Evolutionary conservation across 1,140 invertebrate species (phyloP).

Genomic region (Zaprionus inermis): DNA sequence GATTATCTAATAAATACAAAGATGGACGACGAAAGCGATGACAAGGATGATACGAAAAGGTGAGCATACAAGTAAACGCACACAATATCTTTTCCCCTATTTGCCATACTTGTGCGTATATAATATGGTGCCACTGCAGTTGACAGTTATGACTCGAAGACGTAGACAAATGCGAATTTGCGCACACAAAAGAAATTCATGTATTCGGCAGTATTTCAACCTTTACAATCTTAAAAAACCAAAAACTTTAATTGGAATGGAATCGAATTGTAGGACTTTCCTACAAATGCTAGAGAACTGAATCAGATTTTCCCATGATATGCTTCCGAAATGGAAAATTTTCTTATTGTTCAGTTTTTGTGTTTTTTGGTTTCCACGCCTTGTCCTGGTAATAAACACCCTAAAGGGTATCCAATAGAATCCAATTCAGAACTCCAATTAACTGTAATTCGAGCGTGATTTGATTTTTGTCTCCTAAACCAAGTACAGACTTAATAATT

Average conservation of each 20-base stretch:
- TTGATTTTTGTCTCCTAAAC: constrained; percentile 20
- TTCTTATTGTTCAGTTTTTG: too few relatives aligned
- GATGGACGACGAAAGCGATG: constrained; percentile 89
- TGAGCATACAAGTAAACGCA: constrained; percentile 69
- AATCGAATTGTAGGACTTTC: neutral
- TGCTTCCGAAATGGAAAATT: neutral
- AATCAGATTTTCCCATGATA: too few relatives aligned
- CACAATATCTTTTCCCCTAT: neutral
- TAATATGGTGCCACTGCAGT: constrained; percentile 33
- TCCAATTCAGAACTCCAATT: constrained; percentile 34
- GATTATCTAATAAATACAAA: constrained; percentile 69
- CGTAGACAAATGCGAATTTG: constrained; percentile 30
- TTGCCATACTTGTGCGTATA: constrained; percentile 5
- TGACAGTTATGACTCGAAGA: constrained; percentile 52
- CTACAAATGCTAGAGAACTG: neutral
- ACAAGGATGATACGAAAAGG: constrained; percentile 89
- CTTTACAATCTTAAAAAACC: constrained; percentile 5
- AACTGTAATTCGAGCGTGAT: constrained; percentile 40
- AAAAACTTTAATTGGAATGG: neutral
- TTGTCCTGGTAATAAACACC: constrained; percentile 13
- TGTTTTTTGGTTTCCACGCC: neutral
- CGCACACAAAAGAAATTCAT: constrained; percentile 8
- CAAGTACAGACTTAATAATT: constrained; percentile 16
- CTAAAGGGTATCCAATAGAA: neutral
- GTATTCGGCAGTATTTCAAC: constrained; percentile 2